Evolutionary conservation across 2,888 invertebrate genomes (phyloP), one percentile per base, ranked within the genome.

Genomic region (Chalcis sispes): DNA sequence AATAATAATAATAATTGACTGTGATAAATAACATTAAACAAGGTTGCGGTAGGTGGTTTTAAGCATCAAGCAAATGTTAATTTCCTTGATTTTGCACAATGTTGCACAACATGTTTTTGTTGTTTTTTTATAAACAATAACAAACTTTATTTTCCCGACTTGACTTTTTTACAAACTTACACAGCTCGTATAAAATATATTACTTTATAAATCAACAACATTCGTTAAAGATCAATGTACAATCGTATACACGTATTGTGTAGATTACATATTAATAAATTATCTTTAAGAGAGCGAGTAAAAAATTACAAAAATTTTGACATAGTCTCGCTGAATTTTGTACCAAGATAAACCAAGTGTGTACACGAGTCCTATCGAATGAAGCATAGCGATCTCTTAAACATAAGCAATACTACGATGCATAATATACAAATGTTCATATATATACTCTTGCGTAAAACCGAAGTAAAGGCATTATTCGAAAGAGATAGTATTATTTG

Each of bases 141-240:
- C 36, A 67, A 67, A 25, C 25, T 65, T 65, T 36, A 52, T 65
- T 40, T 36, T 36, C 36, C 56, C 76, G n/a, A 73, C 13, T 64
- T 36, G 13, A 20, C 23, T 32, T 58, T 61, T 36, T 32, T 10
- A 61, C 25, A 70, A 52, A 42, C 50, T 32, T 32, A 71, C 61
- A 15, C 40, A 20, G 27, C 25, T 59, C 15, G 48, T 36, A 25
- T 32, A 50, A n/a, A 27, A 54, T 70, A 69, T 58, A 69, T 61
- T 61, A 32, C 23, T 23, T 13, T 61, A 48, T 29, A 32, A 61
- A 62, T 27, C 48, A 25, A 62, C 62, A 18, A 50, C 64, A 64
- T 48, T 64, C 64, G 29, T 20, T n/a, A n/a, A 59, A 23, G 40
- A 5, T 40, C 59, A 18, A 46, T 29, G 27, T 13, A 48, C 46